Base-by-base conservation (phyloP, 2,113 vertebrate genomes). In the Xiphophorus couchianus region DNA sequence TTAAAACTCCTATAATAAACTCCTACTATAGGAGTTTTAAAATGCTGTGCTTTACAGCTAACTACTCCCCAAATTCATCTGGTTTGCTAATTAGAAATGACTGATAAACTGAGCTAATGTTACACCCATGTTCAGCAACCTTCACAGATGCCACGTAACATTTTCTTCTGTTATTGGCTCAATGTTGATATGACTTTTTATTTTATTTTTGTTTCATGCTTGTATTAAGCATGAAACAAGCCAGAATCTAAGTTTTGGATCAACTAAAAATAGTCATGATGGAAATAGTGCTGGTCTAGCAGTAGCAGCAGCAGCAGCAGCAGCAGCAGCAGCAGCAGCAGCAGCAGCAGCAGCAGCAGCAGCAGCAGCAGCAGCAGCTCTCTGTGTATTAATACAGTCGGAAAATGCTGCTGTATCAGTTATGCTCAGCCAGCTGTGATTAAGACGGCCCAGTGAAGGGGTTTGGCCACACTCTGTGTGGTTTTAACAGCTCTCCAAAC, bases 371-470 rank as follows among this genome's bases (percentile, higher is more conserved):
- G 35, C 35, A 12, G 35, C 35, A 12, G 69, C 67, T 61, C 42
- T 69, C 31, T 76, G 78, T 89, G 74, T 93, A 92, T 93, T 92
- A 92, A 93, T 93, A 94, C 80, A 82, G 60, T 58, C n/a, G 76
- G 86, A 92, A 94, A 94, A 92, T 79, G 70, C 79, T 81, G 39
- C 69, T 82, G 76, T 78, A 54, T 92, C 85, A 82, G 89, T 88
- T 90, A 89, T 89, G 80, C 48, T 69, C 85, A 85, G 76, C 78
- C 92, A 93, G 87, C 92, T 92, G 90, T 92, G 90, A 86, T 86
- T 88, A 78, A 86, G 77, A 76, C 39, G 61, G 65, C 64, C 81
- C 37, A 12, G 74, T 75, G 28, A 27, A 25, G 15, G 65, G 69
- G 78, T 48, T 79, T 75, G 68, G 69, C 78, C 74, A 83, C 73